A percentile compares a stretch with the other conserved stretches of the same genome.
Evolutionary conservation across 2,888 invertebrate species (phyloP).

Genomic region (Pemphredon lugubris): DNA sequence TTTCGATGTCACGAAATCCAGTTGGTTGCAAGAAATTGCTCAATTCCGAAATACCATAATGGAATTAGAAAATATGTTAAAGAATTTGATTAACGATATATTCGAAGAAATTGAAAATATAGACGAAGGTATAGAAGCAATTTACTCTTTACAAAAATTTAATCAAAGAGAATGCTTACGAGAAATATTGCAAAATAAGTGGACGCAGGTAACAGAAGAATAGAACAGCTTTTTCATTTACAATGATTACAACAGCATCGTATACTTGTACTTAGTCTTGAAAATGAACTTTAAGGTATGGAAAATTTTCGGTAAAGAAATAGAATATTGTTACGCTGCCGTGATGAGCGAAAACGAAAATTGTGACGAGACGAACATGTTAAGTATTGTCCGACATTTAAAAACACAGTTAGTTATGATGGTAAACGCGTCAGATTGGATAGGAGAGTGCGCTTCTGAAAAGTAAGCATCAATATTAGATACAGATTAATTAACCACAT

Average conservation of each 20-base stretch:
- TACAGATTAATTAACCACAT: constrained; percentile 40
- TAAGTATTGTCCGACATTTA: constrained; percentile 84
- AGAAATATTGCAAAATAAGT: constrained; percentile 67
- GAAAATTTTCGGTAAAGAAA: constrained; percentile 88
- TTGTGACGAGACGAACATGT: constrained; percentile 84
- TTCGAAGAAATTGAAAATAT: constrained; percentile 82
- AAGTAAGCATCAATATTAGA: constrained; percentile 51
- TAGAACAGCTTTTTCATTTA: too few species aligned
- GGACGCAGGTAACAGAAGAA: constrained; percentile 65
- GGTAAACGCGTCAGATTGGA: constrained; percentile 74
- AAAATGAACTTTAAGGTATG: constrained; percentile 86
- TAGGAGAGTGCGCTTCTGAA: constrained; percentile 65
- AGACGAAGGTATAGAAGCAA: constrained; percentile 82
- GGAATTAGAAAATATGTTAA: constrained; percentile 83
- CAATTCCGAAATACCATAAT: constrained; percentile 75
- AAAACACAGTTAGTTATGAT: constrained; percentile 64
- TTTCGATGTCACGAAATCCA: constrained; percentile 79
- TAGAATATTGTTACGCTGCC: constrained; percentile 84
- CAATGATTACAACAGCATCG: too few species aligned
- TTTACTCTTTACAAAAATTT: constrained; percentile 79
- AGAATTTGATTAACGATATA: constrained; percentile 82
- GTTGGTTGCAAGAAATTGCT: constrained; percentile 82
- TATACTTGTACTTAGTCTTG: too few species aligned
- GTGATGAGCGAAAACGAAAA: constrained; percentile 83
- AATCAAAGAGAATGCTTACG: constrained; percentile 59